Base-by-base conservation (phyloP, 2,888 invertebrate species). In the Clitarchus hookeri region DNA sequence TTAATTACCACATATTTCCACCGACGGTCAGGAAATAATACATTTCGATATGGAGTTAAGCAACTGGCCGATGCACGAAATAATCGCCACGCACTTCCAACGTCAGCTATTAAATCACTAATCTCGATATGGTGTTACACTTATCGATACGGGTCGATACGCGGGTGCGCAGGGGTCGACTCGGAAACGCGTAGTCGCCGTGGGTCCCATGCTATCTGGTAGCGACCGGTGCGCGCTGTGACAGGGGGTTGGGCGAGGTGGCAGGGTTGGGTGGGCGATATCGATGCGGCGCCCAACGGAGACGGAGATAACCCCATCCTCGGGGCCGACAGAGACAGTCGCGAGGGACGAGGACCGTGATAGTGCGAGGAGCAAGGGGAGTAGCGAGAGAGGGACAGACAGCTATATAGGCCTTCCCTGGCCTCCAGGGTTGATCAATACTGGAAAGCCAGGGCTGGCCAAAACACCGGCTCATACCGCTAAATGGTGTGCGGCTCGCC, bases 401-500 rank as follows among this genome's bases (percentile, higher is more conserved):
- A 65, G 65, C 65, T 65, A 65, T 65, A 65, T 65, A 65, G 65
- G 65, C 65, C 65, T 65, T 65, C 65, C 65, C 65, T 65, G 65
- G 65, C 65, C 65, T 65, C 65, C 65, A 65, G 65, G 65, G 65
- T 65, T 65, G 65, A 65, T 65, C 65, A 65, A 65, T 65, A 65
- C 65, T 65, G 65, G 65, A 65, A 65, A 65, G 65, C 65, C 65
- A 65, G 65, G 65, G 65, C n/a, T 65, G 65, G 19, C 65, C 65
- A 65, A 65, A 65, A 65, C 65, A n/a, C 65, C 65, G n/a, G 65
- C 65, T 65, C 2, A n/a, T 23, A 65, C 48, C 48, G 2, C 8
- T 8, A 48, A 36, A 48, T 48, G 48, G 12, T 8, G 48, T 48
- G 36, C 36, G 48, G 48, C 16, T 11, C 16, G 48, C 11, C 48